Percentiles rank a stretch among this genome's conserved stretches.
phyloP scores from a whole-genome alignment of 2,888 invertebrate species.

The Panorpa germanica region DNA sequence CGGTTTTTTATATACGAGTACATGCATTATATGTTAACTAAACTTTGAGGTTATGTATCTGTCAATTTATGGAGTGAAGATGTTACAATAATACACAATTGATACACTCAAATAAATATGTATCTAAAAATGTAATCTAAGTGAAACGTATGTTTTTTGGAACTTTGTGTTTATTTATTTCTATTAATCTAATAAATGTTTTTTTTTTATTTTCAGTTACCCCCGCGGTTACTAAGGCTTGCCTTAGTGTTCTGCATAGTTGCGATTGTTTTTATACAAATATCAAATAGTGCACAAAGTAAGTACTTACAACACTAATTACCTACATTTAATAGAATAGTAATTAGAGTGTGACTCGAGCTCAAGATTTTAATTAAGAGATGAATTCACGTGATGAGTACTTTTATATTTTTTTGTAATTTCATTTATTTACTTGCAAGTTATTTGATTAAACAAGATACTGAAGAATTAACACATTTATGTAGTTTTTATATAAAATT shows the following conservation, averaged over 20 bases:
- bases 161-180: slow-evolving; percentile 5
- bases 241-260: slow-evolving; percentile 31
- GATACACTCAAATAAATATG: too few relatives aligned
- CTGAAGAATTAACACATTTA: neutral
- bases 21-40: too few relatives aligned
- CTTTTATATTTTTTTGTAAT: slow-evolving; percentile 7
- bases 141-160: too few relatives aligned
- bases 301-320: slow-evolving; percentile 19
- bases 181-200: slow-evolving; percentile 8
- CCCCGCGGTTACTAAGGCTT: slow-evolving; percentile 36
- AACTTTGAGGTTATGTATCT: too few relatives aligned
- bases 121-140: too few relatives aligned
- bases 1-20: too few relatives aligned
- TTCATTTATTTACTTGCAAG: too few relatives aligned
- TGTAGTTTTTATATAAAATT: too few relatives aligned
- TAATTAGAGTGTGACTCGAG: slow-evolving; percentile 11
- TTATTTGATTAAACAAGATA: too few relatives aligned
- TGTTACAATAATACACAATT: too few relatives aligned
- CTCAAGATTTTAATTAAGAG: slow-evolving; percentile 1
- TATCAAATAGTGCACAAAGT: slow-evolving; percentile 36
- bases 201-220: slow-evolving; percentile 32
- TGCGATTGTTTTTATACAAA: slow-evolving; percentile 32
- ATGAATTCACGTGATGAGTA: too few relatives aligned
- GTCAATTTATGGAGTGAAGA: too few relatives aligned
- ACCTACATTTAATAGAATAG: neutral